phyloP scores from a whole-genome alignment of 2,797 vertebrate genomes.

The Sebastes vulpes region DNA sequence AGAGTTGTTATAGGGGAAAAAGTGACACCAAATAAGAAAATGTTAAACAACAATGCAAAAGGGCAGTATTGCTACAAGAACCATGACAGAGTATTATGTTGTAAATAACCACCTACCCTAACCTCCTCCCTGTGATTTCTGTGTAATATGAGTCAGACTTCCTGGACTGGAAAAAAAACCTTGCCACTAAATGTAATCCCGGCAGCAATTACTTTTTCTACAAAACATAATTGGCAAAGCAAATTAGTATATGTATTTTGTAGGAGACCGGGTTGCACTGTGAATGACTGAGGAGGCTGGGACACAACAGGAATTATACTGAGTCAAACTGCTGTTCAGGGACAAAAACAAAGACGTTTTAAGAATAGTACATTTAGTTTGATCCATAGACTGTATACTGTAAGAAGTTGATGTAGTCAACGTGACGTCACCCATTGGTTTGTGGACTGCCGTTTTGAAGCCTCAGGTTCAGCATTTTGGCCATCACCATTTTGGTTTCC shows the following conservation, averaged over 20 bases:
- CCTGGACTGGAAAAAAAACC: neutral
- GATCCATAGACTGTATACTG: no score
- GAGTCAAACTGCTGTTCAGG: neutral
- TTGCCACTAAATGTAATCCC: neutral
- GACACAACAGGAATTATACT: neutral
- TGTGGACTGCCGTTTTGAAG: no score
- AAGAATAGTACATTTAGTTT: neutral
- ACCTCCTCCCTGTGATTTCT: neutral
- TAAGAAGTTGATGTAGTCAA: no score
- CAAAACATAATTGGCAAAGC: constrained; percentile 15
- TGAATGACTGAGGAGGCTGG: neutral
- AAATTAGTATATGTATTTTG: constrained; percentile 20
- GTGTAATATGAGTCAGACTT: neutral
- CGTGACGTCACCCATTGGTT: no score
- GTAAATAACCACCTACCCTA: neutral
- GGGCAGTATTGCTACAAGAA: no score
- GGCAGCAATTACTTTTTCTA: constrained; percentile 2
- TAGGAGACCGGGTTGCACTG: neutral
- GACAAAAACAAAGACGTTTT: neutral
- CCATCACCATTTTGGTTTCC: no score
- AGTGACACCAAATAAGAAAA: no score
- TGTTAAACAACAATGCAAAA: no score
- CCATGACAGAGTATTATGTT: no score
- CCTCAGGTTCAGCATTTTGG: no score
- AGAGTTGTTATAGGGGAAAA: no score